Evolutionary conservation across 2,888 invertebrate species (phyloP).

Genomic region (Clunio marinus): DNA sequence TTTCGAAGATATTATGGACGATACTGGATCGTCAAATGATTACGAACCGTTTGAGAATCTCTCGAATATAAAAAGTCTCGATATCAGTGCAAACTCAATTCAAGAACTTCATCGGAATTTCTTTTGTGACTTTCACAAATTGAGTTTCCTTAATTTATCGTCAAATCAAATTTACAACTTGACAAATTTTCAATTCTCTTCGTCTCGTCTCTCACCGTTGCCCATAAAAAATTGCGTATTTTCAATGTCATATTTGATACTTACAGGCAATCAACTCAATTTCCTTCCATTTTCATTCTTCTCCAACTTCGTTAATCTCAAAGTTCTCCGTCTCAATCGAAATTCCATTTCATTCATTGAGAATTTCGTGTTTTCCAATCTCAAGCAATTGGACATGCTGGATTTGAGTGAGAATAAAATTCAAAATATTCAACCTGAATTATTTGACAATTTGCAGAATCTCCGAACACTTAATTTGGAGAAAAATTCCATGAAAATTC

Average conservation of each 20-base stretch:
- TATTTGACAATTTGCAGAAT: slow-evolving; percentile 37
- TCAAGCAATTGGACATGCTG: slow-evolving; percentile 35
- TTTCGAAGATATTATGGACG: slow-evolving; percentile 26
- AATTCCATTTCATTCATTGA: slow-evolving; percentile 38
- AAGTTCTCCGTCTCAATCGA: slow-evolving; percentile 30
- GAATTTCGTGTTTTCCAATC: slow-evolving; percentile 33
- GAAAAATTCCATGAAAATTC: slow-evolving; percentile 36
- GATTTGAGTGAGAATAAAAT: slow-evolving; percentile 39
- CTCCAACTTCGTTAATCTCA: slow-evolving; percentile 36
- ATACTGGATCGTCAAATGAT: slow-evolving; percentile 15
- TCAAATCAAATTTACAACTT: slow-evolving; percentile 37
- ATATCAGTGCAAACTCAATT: slow-evolving; percentile 30
- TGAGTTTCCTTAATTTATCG: slow-evolving; percentile 33
- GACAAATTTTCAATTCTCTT: slow-evolving; percentile 35
- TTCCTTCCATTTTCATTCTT: slow-evolving; percentile 39
- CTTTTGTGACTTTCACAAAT: slow-evolving; percentile 37
- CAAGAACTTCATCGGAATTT: slow-evolving; percentile 32
- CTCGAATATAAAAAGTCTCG: slow-evolving; percentile 26
- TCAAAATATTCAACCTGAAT: slow-evolving; percentile 35
- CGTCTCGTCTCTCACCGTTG: background rate
- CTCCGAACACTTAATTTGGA: slow-evolving; percentile 32
- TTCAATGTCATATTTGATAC: slow-evolving; percentile 31
- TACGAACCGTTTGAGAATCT: slow-evolving; percentile 35
- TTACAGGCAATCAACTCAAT: slow-evolving; percentile 37
- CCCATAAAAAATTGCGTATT: slow-evolving; percentile 37